phyloP scores from a whole-genome alignment of 2,797 vertebrate species.

The Peromyscus nudipes region DNA sequence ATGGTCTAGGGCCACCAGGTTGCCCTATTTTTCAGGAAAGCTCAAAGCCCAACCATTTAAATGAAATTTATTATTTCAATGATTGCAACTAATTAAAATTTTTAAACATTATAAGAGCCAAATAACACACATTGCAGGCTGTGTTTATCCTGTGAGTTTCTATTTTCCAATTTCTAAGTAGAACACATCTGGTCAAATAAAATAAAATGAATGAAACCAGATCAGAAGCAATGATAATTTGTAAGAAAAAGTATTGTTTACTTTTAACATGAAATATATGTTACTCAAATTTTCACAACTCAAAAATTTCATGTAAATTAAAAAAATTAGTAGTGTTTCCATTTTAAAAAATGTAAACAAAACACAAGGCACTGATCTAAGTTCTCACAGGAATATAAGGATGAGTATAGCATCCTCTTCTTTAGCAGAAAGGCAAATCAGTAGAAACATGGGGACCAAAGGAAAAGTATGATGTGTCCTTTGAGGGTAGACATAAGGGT shows the following conservation, averaged over 20 bases:
- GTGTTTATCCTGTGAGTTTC: neutral
- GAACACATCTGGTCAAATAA: slow-evolving; percentile 43
- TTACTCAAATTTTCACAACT: slow-evolving; percentile 34
- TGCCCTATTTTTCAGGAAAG: neutral
- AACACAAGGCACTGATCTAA: neutral
- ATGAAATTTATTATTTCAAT: slow-evolving; percentile 13
- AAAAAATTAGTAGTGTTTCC: neutral
- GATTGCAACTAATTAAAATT: slow-evolving; percentile 33
- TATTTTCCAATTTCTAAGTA: slow-evolving; percentile 40
- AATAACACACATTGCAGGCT: slow-evolving; percentile 47
- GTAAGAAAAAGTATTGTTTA: neutral
- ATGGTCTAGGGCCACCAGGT: neutral
- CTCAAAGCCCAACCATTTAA: slow-evolving; percentile 18
- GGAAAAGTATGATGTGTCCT: neutral
- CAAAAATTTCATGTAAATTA: slow-evolving; percentile 10
- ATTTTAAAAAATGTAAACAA: neutral
- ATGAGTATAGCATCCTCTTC: neutral
- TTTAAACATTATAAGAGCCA: neutral
- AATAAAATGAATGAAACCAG: slow-evolving; percentile 40
- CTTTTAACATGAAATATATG: neutral
- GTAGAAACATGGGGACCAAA: neutral
- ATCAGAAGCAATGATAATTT: slow-evolving; percentile 36
- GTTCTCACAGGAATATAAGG: neutral
- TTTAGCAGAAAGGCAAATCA: neutral
- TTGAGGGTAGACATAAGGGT: neutral